phyloP scores from a whole-genome alignment of 2,113 vertebrate genomes.

The Columba janthina region DNA sequence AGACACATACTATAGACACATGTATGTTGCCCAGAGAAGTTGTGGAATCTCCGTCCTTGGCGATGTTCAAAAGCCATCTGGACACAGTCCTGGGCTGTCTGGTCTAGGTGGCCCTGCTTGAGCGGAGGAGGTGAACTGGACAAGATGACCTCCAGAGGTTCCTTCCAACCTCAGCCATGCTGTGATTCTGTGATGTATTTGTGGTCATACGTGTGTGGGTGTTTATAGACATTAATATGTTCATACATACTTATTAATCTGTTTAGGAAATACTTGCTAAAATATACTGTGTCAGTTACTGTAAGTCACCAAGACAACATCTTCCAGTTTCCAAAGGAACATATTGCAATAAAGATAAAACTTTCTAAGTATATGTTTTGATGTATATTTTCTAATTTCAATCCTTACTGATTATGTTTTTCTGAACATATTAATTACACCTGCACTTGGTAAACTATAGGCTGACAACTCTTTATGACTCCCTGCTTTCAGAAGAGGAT shows the following conservation, averaged over 20 bases:
- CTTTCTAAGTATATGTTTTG: neutral
- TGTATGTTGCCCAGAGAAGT: accelerated
- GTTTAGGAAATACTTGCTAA: neutral
- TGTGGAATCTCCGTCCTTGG: neutral
- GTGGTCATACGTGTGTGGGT: neutral
- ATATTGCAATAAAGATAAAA: neutral
- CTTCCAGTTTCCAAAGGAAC: neutral
- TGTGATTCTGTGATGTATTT: neutral
- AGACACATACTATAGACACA: neutral
- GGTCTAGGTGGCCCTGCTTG: neutral
- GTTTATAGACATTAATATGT: neutral
- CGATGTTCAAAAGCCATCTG: neutral
- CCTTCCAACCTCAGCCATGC: neutral
- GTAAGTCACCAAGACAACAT: neutral
- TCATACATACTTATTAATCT: neutral
- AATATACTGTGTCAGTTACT: neutral
- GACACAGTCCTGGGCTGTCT: neutral
- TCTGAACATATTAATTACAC: neutral
- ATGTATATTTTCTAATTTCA: neutral
- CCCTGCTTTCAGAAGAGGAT: neutral
- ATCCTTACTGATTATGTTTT: neutral
- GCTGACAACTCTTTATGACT: neutral
- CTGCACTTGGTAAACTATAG: neutral
- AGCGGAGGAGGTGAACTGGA: neutral
- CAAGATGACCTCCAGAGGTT: neutral